Conservation (phyloP, 2,888 invertebrate species). For the Rhamnusium bicolor region DNA sequence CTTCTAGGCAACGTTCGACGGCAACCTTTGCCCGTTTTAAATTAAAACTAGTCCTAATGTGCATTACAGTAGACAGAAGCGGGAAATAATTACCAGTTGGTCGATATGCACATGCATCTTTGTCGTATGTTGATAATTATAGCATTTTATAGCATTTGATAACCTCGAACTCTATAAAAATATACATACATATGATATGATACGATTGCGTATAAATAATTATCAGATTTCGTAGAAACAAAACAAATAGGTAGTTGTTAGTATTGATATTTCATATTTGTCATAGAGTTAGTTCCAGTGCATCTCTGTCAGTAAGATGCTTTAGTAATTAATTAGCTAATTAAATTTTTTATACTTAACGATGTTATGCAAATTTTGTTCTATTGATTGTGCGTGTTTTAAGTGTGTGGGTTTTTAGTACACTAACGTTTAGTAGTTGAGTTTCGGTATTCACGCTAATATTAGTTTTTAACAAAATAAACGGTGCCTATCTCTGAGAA, state of each 20-base stretch:
- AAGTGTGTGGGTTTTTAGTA: conserved; percentile 8
- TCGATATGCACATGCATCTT: neutral
- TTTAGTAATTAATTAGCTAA: conserved; percentile 15
- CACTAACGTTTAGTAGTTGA: neutral
- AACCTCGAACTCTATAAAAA: neutral
- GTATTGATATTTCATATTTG: neutral
- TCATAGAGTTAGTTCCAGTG: neutral
- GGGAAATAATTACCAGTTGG: too few relatives aligned
- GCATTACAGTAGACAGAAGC: too few relatives aligned
- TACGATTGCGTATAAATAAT: neutral
- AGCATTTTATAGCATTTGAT: neutral
- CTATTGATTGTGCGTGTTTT: conserved; percentile 23
- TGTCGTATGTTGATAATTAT: neutral
- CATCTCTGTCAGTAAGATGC: neutral
- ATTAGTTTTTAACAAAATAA: conserved; percentile 3
- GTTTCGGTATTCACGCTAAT: neutral
- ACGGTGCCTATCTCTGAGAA: neutral
- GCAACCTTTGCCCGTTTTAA: too few relatives aligned
- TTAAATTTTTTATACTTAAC: neutral
- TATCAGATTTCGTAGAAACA: neutral
- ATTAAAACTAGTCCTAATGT: too few relatives aligned
- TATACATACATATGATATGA: neutral
- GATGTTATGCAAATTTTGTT: conserved; percentile 27
- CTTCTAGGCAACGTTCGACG: too few relatives aligned
- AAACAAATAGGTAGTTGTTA: neutral